These are phyloP conservation scores for Sebastes nivosus DNA, from an alignment of 2,797 vertebrate genomes.

Conservation along the genomic window DNA sequence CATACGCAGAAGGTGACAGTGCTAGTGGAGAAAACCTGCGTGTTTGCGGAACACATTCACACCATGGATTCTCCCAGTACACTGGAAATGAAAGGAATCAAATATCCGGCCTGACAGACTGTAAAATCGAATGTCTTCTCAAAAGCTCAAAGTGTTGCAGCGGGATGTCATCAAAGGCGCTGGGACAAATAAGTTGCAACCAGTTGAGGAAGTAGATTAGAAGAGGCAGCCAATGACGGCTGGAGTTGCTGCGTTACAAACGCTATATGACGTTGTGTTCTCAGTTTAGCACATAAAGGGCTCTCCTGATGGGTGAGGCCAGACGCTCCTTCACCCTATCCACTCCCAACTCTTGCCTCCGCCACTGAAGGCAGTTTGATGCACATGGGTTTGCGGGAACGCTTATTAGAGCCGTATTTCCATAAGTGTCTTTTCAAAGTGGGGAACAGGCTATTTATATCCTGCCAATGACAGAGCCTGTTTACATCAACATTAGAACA, in stretches of 20 bases:
- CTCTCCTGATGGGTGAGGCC: neutral
- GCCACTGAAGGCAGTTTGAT: constrained; percentile 9
- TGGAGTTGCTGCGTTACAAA: neutral
- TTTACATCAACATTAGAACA: constrained; percentile 25
- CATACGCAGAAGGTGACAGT: constrained; percentile 34
- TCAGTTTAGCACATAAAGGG: neutral
- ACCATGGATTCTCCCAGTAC: neutral
- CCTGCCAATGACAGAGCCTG: constrained; percentile 20
- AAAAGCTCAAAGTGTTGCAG: constrained; percentile 7
- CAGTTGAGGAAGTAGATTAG: constrained; percentile 18
- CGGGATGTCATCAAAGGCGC: constrained; percentile 17
- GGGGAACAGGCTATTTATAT: constrained; percentile 45
- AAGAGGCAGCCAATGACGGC: neutral
- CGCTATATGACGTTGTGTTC: neutral
- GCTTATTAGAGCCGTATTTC: constrained; percentile 47
- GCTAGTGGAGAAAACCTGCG: constrained; percentile 64
- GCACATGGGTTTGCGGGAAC: constrained; percentile 28
- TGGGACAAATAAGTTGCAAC: neutral
- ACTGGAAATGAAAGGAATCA: constrained; percentile 31
- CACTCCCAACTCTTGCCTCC: neutral
- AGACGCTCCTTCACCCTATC: neutral
- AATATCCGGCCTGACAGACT: constrained; percentile 27
- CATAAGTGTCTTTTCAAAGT: constrained; percentile 35
- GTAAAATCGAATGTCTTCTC: constrained; percentile 31
- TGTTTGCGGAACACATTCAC: constrained; percentile 49